Evolutionary conservation across 2,113 vertebrate genomes (phyloP), one percentile per base, ranked within the genome.

Genomic region (Pongo pygmaeus): DNA sequence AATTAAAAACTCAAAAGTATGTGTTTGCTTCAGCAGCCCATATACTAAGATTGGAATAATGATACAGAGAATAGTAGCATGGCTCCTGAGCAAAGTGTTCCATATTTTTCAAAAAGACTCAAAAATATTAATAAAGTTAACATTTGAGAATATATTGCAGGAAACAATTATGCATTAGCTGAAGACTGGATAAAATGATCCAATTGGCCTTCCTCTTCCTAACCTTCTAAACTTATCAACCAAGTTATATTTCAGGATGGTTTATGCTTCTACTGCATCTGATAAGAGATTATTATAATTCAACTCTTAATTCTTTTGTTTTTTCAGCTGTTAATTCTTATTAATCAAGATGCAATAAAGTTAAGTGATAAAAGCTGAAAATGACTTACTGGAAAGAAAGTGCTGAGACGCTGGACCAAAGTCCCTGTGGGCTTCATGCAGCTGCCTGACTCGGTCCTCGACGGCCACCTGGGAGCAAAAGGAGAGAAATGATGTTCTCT

Each of bases 401-500:
- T 99, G 99, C 98, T 99, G 99, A 88, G 99, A 99, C 57, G 99
- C 98, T 4, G 99, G 99, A 86, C 99, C 99, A 97, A 99, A 99
- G 98, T 99, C 99, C 93, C 98, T 99, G 93, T 99, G 99, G 98
- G 99, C 99, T 93, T 99, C 99, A 0, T 99, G 99, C 98, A 99
- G 98, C 98, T 99, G 99, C 97, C 99, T 99, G 97, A 99, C 98
- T 93, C 99, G 99, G 70, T 99, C 99, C 92, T 99, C 99, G 97
- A 99, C 98, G 0, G 99, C 99, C 93, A 99, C 98, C 99, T 99
- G 98, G 94, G 95, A 98, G 85, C 93, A 98, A 69, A 98, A 32
- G 92, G 18, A 91, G 89, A 98, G 70, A 95, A 97, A 95, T 80
- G 0, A 97, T 89, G 81, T 90, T 25, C 78, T 93, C 43, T 91